phyloP scores from a whole-genome alignment of 2,888 invertebrate genomes.

The Antitype chi region DNA sequence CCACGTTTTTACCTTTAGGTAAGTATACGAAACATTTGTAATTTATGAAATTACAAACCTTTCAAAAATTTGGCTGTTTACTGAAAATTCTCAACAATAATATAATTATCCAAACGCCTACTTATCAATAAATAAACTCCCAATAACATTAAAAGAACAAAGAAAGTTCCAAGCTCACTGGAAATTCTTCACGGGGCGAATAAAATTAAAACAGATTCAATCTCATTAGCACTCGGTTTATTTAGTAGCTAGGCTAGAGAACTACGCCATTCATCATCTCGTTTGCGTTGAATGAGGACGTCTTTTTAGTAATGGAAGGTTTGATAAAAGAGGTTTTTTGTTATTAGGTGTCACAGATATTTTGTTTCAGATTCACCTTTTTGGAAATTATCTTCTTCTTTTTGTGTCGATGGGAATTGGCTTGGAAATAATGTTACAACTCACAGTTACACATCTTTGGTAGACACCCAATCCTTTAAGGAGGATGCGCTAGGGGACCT shows the following conservation, averaged over 20 bases:
- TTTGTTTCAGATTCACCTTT: not conserved
- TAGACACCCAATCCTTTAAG: not conserved
- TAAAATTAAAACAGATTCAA: constrained; percentile 76
- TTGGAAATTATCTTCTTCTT: no score
- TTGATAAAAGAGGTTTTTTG: not conserved
- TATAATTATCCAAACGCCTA: constrained; percentile 1
- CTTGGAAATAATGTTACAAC: not conserved
- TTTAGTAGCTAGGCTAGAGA: constrained; percentile 68
- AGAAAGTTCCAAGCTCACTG: constrained; percentile 23
- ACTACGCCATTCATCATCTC: constrained; percentile 43
- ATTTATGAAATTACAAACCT: not conserved
- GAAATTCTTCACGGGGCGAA: constrained; percentile 45
- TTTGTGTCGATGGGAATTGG: no score
- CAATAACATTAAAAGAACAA: constrained; percentile 13
- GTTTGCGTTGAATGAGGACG: constrained; percentile 22
- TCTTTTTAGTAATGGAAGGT: constrained; percentile 8
- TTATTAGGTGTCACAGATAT: not conserved
- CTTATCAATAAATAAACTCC: not conserved
- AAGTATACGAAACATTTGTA: not conserved
- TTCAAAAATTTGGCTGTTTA: not conserved
- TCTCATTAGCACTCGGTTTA: constrained; percentile 76
- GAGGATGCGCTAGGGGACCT: no score
- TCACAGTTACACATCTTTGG: not conserved
- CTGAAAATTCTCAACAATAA: not conserved
- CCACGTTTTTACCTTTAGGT: not conserved